phyloP scores from a whole-genome alignment of 2,888 invertebrate species.

The Euzetes globulus region DNA sequence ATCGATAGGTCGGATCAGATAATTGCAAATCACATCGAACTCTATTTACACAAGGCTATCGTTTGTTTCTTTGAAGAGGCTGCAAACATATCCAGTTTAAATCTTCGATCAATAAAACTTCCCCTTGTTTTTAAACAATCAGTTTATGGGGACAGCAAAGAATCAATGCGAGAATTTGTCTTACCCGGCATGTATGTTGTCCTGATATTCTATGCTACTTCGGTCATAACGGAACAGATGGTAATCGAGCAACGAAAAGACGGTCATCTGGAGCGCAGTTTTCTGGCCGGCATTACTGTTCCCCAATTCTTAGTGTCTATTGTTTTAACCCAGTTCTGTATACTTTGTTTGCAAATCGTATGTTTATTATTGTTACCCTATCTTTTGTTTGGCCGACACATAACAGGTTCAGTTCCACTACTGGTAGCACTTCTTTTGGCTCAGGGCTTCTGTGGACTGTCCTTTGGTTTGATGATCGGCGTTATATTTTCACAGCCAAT shows the following conservation, averaged over 20 bases:
- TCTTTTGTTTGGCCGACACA: conserved; percentile 76
- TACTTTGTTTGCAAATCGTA: conserved; percentile 79
- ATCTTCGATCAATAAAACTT: not conserved
- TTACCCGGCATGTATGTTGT: conserved; percentile 82
- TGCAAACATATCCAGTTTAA: not conserved
- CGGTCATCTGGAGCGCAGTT: conserved; percentile 79
- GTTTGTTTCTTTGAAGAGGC: conserved; percentile 4
- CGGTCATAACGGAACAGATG: conserved; percentile 82
- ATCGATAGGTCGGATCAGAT: conserved; percentile 14
- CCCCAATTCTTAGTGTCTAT: conserved; percentile 87
- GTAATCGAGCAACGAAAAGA: conserved; percentile 83
- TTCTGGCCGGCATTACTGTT: conserved; percentile 86
- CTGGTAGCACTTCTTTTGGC: conserved; percentile 75
- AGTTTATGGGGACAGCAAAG: conserved; percentile 51
- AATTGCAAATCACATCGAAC: not conserved
- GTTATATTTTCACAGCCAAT: conserved; percentile 96
- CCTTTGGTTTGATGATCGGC: conserved; percentile 76
- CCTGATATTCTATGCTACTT: conserved; percentile 87
- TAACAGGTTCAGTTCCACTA: conserved; percentile 73
- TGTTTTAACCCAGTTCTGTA: conserved; percentile 86
- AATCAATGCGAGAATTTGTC: conserved; percentile 89
- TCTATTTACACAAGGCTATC: not conserved
- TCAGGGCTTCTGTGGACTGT: conserved; percentile 91
- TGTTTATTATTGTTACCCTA: conserved; percentile 85
- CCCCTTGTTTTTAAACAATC: conserved; percentile 14